Base-by-base conservation (phyloP, 1,140 invertebrate genomes). In the Polypedilum pembai region DNA sequence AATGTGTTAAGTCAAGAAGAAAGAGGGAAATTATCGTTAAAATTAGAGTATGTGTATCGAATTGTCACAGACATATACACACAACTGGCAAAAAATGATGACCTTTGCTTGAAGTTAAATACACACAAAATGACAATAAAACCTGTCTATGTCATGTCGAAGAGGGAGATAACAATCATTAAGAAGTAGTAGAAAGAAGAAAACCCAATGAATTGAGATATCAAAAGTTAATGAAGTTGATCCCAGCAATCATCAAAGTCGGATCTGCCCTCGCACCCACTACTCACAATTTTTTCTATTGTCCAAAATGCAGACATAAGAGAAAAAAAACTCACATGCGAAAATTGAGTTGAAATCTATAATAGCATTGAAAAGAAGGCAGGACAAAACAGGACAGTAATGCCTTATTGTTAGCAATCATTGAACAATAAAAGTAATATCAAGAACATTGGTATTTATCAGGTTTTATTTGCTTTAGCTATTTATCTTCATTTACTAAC, bases 221-320 rank as follows among this genome's bases (percentile, higher is more conserved):
- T 69, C 65, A 69, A 69, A 69, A 69, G 65, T 69, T 69, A 69
- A 69, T 69, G 65, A 69, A 69, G 65, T 69, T 69, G 65, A 69
- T 69, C 17, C 65, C 65, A 69, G 18, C 65, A 69, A 21, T 18
- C 65, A 69, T 69, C 65, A 69, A 69, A 66, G 20, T 69, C 65
- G 65, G 65, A 69, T 69, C 65, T 69, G 65, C 65, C 65, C 65
- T 69, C 65, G 17, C 63, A 69, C 17, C 65, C 65, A 69, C 45
- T 12, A 56, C 45, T 56, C n/a, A n/a, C 4, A 4, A 56, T 56
- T 56, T n/a, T 56, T 56, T 56, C 45, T 18, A 18, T 69, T 69
- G 65, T 69, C 65, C 65, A 20, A 69, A 69, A 69, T 18, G 17
- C 17, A 56, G 45, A 56, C 45, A 56, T 45, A 45, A 2, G 24